Base-by-base conservation (phyloP, 2,888 invertebrate genomes). In the Junonia oenone region DNA sequence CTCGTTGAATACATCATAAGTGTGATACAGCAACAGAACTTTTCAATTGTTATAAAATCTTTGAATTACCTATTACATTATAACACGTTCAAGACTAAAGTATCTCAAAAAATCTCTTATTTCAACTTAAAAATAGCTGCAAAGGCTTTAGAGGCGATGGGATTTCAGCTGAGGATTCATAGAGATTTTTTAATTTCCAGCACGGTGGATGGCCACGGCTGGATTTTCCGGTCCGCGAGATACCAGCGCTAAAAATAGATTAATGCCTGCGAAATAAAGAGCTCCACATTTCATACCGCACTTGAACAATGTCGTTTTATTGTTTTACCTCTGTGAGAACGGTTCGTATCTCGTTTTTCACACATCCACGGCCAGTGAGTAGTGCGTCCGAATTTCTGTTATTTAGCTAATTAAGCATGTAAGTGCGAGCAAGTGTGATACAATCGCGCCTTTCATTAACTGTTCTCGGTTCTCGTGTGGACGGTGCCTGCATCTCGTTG, bases 191-290 rank as follows among this genome's bases (percentile, higher is more conserved):
- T 76, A 77, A 75, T 78, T 76, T 81, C 65, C 69, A 66, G 61
- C 61, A 58, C 69, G 63, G 61, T 56, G 57, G 55, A 58, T 63
- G 61, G 64, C 64, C 61, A 62, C 68, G 45, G n/a, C 55, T 68
- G 72, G 73, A 70, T 73, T 67, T 70, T 59, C 71, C 68, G 64
- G 70, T 59, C 72, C 67, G 65, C 62, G 68, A 76, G 75, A 75
- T 80, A 77, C 76, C 74, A 78, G 74, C 59, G 38, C 40, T 59
- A 74, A 75, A 78, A 81, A 79, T 78, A 80, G 75, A 78, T 73
- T 73, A 58, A 71, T 63, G 59, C 73, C 64, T 62, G 62, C 54
- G 63, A 69, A 68, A 70, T 73, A 71, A 73, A 76, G 64, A 69
- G 72, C 69, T 73, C 68, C 66, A 69, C 73, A 70, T 74, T 79